Conservation (phyloP, 2,113 vertebrate genomes). For the Cnemophilus loriae region DNA sequence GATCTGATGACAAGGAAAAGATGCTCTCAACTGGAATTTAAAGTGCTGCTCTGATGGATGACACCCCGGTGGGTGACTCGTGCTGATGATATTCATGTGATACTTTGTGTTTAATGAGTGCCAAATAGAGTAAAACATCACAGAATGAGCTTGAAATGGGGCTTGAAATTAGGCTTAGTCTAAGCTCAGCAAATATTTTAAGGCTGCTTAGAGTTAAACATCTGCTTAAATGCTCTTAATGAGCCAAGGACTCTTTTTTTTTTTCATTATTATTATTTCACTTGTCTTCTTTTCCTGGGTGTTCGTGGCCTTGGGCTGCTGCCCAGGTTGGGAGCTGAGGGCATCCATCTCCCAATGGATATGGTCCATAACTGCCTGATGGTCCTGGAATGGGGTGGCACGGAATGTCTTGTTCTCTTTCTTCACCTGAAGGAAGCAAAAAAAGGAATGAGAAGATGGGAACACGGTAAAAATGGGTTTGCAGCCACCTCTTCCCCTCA, state of each 20-base stretch:
- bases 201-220: background rate
- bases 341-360: slow-evolving; percentile 24
- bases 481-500: background rate
- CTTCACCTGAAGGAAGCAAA: slow-evolving; percentile 36
- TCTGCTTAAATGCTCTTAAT: background rate
- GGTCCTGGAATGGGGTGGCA: slow-evolving; percentile 46
- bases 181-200: background rate
- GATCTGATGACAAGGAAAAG: background rate
- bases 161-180: background rate
- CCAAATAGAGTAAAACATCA: background rate
- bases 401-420: slow-evolving; percentile 50
- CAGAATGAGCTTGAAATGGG: background rate
- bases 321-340: slow-evolving; percentile 24
- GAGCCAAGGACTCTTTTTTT: background rate
- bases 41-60: background rate
- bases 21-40: background rate
- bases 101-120: background rate
- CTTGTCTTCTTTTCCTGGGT: slow-evolving; percentile 31
- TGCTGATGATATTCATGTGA: fast-evolving
- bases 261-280: background rate
- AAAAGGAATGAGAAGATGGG: background rate
- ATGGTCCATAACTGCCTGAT: background rate
- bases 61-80: fast-evolving
- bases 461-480: background rate
- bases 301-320: slow-evolving; percentile 44